phyloP scores from a whole-genome alignment of 2,888 invertebrate genomes.

The Sminthurides aquaticus region DNA sequence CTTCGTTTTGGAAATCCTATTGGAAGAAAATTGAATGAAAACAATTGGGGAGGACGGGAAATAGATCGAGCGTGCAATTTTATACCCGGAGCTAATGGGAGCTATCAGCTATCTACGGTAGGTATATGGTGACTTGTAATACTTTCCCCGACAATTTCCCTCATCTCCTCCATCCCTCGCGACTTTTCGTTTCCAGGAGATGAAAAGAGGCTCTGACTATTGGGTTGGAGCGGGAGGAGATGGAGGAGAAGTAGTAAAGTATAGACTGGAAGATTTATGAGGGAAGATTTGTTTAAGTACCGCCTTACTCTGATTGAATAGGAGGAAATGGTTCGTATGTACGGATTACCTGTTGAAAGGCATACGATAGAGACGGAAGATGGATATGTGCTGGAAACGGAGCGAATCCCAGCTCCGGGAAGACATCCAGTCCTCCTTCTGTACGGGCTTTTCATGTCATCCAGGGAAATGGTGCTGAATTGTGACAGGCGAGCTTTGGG shows the following conservation, averaged over 20 bases:
- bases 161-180: no score
- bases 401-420: constrained; percentile 11
- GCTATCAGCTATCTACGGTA: constrained; percentile 6
- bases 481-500: constrained; percentile 21
- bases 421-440: constrained; percentile 8
- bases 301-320: no score
- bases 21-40: constrained; percentile 7
- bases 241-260: no score
- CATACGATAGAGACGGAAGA: constrained; percentile 7
- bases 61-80: constrained; percentile 8
- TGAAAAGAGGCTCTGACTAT: no score
- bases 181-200: no score
- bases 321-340: neutral
- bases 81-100: constrained; percentile 7
- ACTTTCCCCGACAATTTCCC: neutral
- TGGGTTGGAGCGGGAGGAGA: no score
- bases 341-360: constrained; percentile 12
- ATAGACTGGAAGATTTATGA: no score
- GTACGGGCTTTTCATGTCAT: constrained; percentile 11
- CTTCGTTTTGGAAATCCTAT: neutral
- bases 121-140: neutral
- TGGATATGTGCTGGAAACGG: constrained; percentile 16
- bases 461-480: constrained; percentile 18
- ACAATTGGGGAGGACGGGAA: constrained; percentile 9
- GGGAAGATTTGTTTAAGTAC: no score